Evolutionary conservation across 2,113 vertebrate species (phyloP), one percentile per base, ranked within the genome.

Genomic region (Neotoma lepida): DNA sequence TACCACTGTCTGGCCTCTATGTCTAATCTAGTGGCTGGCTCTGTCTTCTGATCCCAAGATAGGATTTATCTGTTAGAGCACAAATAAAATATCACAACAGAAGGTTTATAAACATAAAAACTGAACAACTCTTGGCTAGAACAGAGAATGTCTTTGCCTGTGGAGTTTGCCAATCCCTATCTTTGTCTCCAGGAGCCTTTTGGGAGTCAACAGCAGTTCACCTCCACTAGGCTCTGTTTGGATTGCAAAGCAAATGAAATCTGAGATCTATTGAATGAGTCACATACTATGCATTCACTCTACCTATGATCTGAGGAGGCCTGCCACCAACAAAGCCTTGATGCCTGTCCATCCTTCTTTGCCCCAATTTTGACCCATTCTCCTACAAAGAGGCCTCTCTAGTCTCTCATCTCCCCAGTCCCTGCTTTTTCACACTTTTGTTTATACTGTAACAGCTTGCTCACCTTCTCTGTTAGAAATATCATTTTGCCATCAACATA

Each of bases 161-260:
- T 71, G 54, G 9, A 89, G 15, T 14, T 63, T 90, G 74, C 30
- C 51, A 22, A 54, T 70, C 7, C 30, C 56, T 41, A n/a, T 0
- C 9, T 10, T 18, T 17, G 61, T 35, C 30, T 90, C 56, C 13
- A 44, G 35, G 9, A 30, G 26, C 24, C 39, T 82, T 18, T 28
- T 88, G 26, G 33, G 17, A 58, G 61, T 94, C 39, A 63, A 35
- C 58, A 58, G 70, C 22, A 39, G n/a, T 73, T 64, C n/a, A 68
- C 2, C 49, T 78, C 56, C 30, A 3, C 9, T 68, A 30, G 35
- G 49, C 66, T 88, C 68, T 91, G 20, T 63, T 28, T 71, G 61
- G 20, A 90, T 88, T 76, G 17, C 78, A 95, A 86, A 96, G 20
- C 85, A 89, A 93, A 71, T 14, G 70, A 15, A 54, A 10, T 28